Conservation (phyloP, 2,888 invertebrate genomes). For the Orchesellides sinensis region DNA sequence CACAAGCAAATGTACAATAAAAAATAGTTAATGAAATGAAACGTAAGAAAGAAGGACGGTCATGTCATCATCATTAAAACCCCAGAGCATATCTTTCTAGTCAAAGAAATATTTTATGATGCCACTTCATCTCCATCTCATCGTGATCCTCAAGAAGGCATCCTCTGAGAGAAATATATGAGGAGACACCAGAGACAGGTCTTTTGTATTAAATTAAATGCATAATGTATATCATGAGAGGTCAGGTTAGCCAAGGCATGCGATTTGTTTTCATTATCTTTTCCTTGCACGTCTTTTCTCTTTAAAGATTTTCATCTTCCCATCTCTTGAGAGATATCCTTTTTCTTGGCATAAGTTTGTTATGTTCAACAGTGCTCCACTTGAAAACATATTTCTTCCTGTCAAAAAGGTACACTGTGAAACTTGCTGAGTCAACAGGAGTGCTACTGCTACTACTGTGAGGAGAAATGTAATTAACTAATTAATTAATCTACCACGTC, state of each 20-base stretch:
- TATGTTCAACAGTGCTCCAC: too few species aligned
- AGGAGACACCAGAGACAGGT: background rate
- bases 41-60: background rate
- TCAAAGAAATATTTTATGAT: slow-evolving; percentile 27
- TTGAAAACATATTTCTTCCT: slow-evolving; percentile 24
- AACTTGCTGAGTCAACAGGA: slow-evolving; percentile 6
- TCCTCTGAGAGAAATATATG: too few species aligned
- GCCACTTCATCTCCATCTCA: background rate
- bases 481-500: slow-evolving; percentile 54
- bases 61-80: slow-evolving; percentile 19
- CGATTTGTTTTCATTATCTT: slow-evolving; percentile 46
- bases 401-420: background rate
- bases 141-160: background rate
- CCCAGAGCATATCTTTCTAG: too few species aligned
- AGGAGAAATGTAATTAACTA: slow-evolving; percentile 53
- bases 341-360: slow-evolving; percentile 21
- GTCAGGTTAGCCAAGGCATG: slow-evolving; percentile 23
- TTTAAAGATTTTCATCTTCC: too few species aligned
- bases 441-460: background rate
- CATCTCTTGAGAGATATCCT: background rate
- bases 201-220: slow-evolving; percentile 17
- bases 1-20: too few species aligned
- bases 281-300: too few species aligned
- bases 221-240: background rate
- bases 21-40: slow-evolving; percentile 11